Percentiles rank a stretch among this genome's conserved stretches.
phyloP scores from a whole-genome alignment of 2,113 vertebrate species.

The Leptosomus discolor region DNA sequence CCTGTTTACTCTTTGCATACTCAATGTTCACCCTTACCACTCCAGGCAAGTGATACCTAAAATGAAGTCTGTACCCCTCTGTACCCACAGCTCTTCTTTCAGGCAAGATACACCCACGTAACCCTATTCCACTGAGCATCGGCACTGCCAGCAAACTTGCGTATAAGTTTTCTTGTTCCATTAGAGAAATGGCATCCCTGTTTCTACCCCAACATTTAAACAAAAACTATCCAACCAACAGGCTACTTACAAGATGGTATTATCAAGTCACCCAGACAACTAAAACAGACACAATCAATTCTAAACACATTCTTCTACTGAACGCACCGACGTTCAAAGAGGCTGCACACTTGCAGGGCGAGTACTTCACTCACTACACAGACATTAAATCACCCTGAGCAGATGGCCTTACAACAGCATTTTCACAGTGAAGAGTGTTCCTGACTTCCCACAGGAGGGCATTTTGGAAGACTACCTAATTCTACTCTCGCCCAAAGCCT shows the following conservation, averaged over 20 bases:
- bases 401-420: background rate
- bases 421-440: background rate
- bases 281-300: background rate
- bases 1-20: background rate
- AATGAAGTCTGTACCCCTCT: background rate
- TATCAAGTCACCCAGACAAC: background rate
- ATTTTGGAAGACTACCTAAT: background rate
- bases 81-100: background rate
- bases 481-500: rapidly evolving
- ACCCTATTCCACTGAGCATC: rapidly evolving
- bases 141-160: no score
- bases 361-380: background rate
- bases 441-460: background rate
- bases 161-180: background rate
- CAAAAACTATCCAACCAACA: background rate
- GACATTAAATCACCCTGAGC: background rate
- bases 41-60: background rate
- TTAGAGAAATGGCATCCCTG: background rate
- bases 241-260: background rate
- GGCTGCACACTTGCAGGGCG: rapidly evolving
- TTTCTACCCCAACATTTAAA: background rate
- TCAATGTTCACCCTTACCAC: background rate
- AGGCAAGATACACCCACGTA: background rate
- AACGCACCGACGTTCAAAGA: background rate
- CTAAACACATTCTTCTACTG: background rate